phyloP scores from a whole-genome alignment of 2,113 vertebrate species.

The Upupa epops region DNA sequence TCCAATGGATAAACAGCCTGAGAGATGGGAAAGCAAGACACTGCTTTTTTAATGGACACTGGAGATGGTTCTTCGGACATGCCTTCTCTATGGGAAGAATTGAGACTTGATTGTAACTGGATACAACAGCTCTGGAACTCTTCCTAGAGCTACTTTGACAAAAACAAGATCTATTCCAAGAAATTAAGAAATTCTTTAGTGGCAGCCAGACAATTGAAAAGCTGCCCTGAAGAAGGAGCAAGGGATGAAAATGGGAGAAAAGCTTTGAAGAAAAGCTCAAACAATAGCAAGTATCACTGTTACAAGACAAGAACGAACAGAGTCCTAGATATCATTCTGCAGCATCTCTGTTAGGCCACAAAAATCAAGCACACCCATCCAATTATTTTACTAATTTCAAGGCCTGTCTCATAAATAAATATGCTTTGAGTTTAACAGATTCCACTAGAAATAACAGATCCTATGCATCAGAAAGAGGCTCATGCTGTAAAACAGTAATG shows the following conservation, averaged over 20 bases:
- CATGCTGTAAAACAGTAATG: neutral
- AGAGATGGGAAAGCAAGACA: neutral
- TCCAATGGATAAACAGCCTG: neutral
- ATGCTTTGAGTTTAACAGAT: neutral
- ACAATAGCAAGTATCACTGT: neutral
- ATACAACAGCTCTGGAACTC: neutral
- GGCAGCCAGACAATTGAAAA: neutral
- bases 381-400: constrained; percentile 13
- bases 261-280: neutral
- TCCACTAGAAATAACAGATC: neutral
- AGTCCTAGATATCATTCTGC: neutral
- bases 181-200: neutral
- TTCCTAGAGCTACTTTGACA: neutral
- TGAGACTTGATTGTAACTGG: neutral
- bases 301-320: neutral
- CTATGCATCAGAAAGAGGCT: neutral
- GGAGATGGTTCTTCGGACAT: neutral
- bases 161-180: neutral
- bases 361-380: neutral
- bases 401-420: neutral
- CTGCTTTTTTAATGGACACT: neutral
- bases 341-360: neutral
- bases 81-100: neutral
- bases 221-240: neutral
- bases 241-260: neutral